phyloP scores from a whole-genome alignment of 2,797 vertebrate genomes.

The Geotrypetes seraphini region DNA sequence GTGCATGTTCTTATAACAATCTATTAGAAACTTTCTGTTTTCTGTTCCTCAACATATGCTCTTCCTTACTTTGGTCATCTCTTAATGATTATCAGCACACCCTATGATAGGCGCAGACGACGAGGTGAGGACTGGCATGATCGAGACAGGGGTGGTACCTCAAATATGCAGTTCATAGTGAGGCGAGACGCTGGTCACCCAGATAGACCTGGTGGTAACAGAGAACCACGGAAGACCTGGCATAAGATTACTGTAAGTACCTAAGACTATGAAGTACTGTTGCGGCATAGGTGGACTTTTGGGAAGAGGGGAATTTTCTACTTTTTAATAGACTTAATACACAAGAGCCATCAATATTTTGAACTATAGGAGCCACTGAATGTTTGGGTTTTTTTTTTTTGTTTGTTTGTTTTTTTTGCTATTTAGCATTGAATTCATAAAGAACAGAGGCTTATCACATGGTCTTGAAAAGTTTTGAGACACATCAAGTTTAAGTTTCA shows the following conservation, averaged over 20 bases:
- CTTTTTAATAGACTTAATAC: too few species aligned
- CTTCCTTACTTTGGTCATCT: neutral
- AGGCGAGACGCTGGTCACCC: conserved; percentile 15
- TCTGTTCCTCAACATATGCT: too few species aligned
- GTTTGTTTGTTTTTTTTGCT: too few species aligned
- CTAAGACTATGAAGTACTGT: too few species aligned
- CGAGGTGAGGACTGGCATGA: conserved; percentile 54
- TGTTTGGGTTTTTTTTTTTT: too few species aligned
- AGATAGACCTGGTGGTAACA: conserved; percentile 33
- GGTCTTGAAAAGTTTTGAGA: too few species aligned
- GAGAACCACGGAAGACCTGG: conserved; percentile 50
- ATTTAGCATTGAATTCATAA: too few species aligned
- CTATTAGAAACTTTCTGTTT: too few species aligned
- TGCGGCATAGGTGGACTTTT: neutral
- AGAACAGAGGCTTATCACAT: too few species aligned
- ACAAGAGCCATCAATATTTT: too few species aligned
- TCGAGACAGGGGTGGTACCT: conserved; percentile 36
- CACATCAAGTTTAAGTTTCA: too few species aligned
- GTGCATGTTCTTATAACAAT: conserved; percentile 6
- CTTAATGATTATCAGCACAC: conserved; percentile 46
- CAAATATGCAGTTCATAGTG: conserved; percentile 25
- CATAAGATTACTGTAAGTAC: conserved; percentile 76
- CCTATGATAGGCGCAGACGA: conserved; percentile 56
- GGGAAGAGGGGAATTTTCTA: neutral
- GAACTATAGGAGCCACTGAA: too few species aligned